Conservation (phyloP, 1,140 invertebrate species). For the Arctopsyche grandis region DNA sequence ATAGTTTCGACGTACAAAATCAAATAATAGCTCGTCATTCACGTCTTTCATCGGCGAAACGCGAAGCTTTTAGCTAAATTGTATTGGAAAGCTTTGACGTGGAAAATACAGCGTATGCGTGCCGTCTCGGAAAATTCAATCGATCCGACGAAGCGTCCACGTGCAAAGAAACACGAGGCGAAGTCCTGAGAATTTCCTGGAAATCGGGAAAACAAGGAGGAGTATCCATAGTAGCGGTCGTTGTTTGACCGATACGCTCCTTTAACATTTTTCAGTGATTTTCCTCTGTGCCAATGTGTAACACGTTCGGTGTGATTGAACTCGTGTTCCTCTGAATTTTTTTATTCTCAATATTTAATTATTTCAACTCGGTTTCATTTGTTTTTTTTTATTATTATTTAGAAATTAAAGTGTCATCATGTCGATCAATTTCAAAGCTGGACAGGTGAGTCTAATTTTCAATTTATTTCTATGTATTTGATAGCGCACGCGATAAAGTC, state of each 20-base stretch:
- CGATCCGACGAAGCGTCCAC: not conserved
- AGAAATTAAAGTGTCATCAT: conserved; percentile 33
- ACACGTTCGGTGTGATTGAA: not conserved
- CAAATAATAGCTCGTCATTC: not conserved
- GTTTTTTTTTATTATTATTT: not conserved
- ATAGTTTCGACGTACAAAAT: no score
- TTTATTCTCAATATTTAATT: no score
- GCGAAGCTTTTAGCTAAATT: not conserved
- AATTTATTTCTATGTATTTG: no score
- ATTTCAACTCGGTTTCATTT: no score
- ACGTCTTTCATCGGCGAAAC: not conserved
- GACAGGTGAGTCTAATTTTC: conserved; percentile 45
- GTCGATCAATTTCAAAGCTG: conserved; percentile 51
- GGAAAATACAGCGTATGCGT: conserved; percentile 5
- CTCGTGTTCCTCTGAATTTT: no score
- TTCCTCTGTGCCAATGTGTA: not conserved
- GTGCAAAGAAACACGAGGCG: not conserved
- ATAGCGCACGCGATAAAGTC: no score
- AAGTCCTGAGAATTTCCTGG: conserved; percentile 7
- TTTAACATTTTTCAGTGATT: not conserved
- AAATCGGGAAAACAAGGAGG: conserved; percentile 4
- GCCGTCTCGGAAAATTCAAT: conserved; percentile 17
- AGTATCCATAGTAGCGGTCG: conserved; percentile 31
- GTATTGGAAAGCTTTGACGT: not conserved
- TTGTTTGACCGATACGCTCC: conserved; percentile 33